Base-by-base conservation (phyloP, 2,888 invertebrate genomes). In the Podabrus alpinus region DNA sequence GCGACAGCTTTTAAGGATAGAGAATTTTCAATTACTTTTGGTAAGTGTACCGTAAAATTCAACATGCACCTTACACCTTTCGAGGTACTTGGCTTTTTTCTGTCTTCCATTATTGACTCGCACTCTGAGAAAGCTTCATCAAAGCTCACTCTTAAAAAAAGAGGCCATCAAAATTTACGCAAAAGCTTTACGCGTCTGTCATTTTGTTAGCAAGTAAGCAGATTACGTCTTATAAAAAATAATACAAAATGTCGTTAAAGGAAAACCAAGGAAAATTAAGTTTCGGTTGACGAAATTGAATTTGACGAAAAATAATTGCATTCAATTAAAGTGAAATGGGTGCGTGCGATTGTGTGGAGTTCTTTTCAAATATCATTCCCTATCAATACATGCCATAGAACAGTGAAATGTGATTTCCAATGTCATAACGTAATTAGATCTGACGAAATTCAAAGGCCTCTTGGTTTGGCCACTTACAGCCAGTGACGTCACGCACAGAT, bases 361-460 rank as follows among this genome's bases (percentile, higher is more conserved):
- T 66, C 66, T 68, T 73, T 73, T 76, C 73, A 67, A 72, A 68
- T 66, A 59, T 67, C 68, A 68, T 71, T 74, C 71, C 74, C 73
- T 76, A 76, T 78, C 76, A 78, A 78, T 76, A 76, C 70, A 70
- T 67, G 72, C 70, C 70, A 72, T 61, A 74, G 77, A 77, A 77
- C 73, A 73, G 45, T 74, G 79, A 79, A 81, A 79, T 80, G 80
- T 79, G 81, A 82, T 81, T 82, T 82, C 80, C 80, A 78, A 79
- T 79, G 80, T 81, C 81, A 80, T 78, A 80, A 80, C 80, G 78
- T 82, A 81, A 82, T 82, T 82, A 81, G 81, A 80, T 82, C 80
- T 79, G 78, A 75, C 73, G 79, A 75, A 81, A 83, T 83, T 83
- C 83, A 84, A 83, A 83, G 82, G 81, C 77, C 75, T 76, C 73